phyloP scores from a whole-genome alignment of 1,140 invertebrate species.

The Drosophila navojoa region DNA sequence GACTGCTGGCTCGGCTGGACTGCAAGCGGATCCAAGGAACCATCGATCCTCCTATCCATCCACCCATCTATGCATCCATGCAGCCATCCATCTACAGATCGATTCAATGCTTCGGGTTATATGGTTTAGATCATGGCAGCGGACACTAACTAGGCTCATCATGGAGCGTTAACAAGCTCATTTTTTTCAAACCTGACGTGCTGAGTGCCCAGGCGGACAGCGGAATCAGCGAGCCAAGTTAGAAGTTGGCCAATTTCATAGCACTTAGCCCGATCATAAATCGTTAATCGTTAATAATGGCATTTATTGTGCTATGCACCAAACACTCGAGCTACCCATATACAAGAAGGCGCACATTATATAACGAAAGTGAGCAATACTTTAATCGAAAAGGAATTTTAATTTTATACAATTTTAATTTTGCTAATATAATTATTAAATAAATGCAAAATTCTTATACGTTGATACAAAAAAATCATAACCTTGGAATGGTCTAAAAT shows the following conservation, averaged over 20 bases:
- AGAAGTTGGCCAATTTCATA: slow-evolving; percentile 36
- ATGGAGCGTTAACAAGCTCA: slow-evolving; percentile 83
- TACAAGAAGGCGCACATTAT: background rate
- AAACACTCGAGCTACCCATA: slow-evolving; percentile 8
- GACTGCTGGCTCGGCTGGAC: slow-evolving; percentile 55
- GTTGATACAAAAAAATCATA: too few species aligned
- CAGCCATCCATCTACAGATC: slow-evolving; percentile 49
- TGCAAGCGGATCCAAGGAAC: slow-evolving; percentile 11
- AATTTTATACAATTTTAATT: too few species aligned
- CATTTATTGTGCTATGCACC: slow-evolving; percentile 38
- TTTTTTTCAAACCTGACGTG: slow-evolving; percentile 81
- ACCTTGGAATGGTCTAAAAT: too few species aligned
- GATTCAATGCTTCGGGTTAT: slow-evolving; percentile 72
- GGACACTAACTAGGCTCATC: slow-evolving; percentile 83
- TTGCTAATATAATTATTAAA: too few species aligned
- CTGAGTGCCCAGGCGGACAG: slow-evolving; percentile 44
- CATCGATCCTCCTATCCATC: background rate
- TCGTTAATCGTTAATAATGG: slow-evolving; percentile 54
- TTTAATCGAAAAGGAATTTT: background rate
- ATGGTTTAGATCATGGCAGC: slow-evolving; percentile 75
- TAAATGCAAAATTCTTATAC: too few species aligned
- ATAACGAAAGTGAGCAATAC: background rate
- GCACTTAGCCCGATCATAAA: slow-evolving; percentile 50
- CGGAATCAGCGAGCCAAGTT: slow-evolving; percentile 34
- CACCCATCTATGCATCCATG: slow-evolving; percentile 32